Base-by-base conservation (phyloP, 2,888 invertebrate genomes). In the Cinara cedri region DNA sequence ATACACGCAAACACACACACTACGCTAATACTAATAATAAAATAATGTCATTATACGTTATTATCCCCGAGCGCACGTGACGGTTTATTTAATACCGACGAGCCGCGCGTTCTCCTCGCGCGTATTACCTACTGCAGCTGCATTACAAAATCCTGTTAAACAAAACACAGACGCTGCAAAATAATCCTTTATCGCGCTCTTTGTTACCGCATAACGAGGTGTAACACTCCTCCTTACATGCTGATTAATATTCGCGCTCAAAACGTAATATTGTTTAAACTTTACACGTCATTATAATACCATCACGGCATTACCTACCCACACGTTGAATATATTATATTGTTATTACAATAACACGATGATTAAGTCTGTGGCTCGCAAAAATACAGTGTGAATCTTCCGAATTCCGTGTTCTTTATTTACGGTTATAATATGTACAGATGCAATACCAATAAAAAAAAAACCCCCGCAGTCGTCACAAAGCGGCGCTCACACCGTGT, bases 21-120 rank as follows among this genome's bases (percentile, higher is more conserved):
- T 19, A 21, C 34, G 10, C 24, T 6, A 46, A 26, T 49, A 72
- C 46, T 72, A 60, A 44, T 49, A 49, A 72, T 62, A 62, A 72
- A 72, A 72, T 60, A 57, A 72, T 46, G 13, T 49, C 60, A 13
- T 72, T 72, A 70, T 16, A 54, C n/a, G n/a, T 26, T 34, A 34
- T 34, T 34, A 49, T 21, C 21, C n/a, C 62, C 46, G 42, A 62
- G 46, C n/a, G 26, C 74, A 51, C 51, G 63, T 54, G 54, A 42
- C n/a, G 63, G 51, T 51, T 74, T 51, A 74, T 63, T 63, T 62
- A 51, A 72, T 72, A 34, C 6, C 3, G 3, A 44, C n/a, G 57
- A 72, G 60, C 19, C n/a, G 42, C n/a, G 42, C 16, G 6, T 34
- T 34, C 34, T 34, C n/a, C n/a, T n/a, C n/a, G n/a, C 34, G 34